Evolutionary conservation across 2,797 vertebrate species (phyloP), one percentile per base, ranked within the genome.

Genomic region (Ciconia nigra): DNA sequence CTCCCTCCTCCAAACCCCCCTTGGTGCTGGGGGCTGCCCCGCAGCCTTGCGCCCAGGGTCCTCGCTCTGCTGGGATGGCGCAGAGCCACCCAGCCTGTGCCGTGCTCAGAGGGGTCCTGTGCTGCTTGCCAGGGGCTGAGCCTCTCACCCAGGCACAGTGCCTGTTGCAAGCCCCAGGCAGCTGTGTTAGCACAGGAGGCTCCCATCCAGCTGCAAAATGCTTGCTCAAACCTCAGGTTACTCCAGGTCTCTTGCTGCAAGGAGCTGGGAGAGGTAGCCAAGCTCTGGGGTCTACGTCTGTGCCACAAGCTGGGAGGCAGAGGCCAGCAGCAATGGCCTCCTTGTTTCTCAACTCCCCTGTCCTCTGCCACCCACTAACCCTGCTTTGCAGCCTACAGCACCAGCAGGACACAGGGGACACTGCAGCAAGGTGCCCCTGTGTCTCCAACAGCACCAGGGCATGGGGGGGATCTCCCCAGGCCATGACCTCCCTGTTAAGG

Each of bases 41-140:
- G 3, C 20, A 59, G n/a, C 49, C 55, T 51, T 33, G 22, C 7
- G 26, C 33, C n/a, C 2, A 0, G 5, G 10, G 24, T 76, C 33
- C 39, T 76, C 0, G 2, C n/a, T 37, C 47, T 11, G 29, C 25
- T n/a, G 42, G 22, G 29, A 49, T 0, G 7, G 15, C 1, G 0
- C 8, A 6, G 67, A 80, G 46, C 29, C 46, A 29, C 20, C 37
- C 39, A 66, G 44, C 49, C 41, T 2, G 0, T 20, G 72, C 51
- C 58, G 49, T 1, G 16, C 29, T 52, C 66, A 28, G 74, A 31
- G 54, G 28, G 10, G 31, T 59, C 66, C 63, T 0, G 0, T 0
- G 8, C 42, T 51, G 57, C 41, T 37, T 41, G 47, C 63, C 25
- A 20, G 19, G 18, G 22, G 19, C 49, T 82, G 55, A 58, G 39